phyloP scores from a whole-genome alignment of 2,888 invertebrate species.

The Perithous albicinctus region DNA sequence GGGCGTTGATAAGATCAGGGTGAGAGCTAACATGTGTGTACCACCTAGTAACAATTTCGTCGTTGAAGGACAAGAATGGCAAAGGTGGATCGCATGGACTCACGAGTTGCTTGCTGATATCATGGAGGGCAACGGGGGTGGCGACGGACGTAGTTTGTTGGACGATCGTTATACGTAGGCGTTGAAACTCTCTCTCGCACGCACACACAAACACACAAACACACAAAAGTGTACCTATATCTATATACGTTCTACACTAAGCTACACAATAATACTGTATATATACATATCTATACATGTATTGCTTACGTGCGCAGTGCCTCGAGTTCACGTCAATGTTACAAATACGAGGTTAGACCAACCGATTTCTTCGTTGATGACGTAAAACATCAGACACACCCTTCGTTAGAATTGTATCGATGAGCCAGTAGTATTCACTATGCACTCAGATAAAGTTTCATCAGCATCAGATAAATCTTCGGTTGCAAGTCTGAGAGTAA shows the following conservation, averaged over 20 bases:
- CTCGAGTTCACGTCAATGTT: slow-evolving; percentile 58
- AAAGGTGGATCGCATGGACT: slow-evolving; percentile 8
- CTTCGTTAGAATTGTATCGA: neutral
- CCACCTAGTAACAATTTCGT: slow-evolving; percentile 18
- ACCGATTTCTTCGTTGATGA: slow-evolving; percentile 35
- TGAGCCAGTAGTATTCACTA: too few species aligned
- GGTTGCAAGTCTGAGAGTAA: too few species aligned
- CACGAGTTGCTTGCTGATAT: slow-evolving; percentile 15
- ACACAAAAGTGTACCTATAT: slow-evolving; percentile 5
- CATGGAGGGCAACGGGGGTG: slow-evolving; percentile 40
- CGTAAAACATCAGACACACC: slow-evolving; percentile 22
- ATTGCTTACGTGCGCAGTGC: slow-evolving; percentile 16
- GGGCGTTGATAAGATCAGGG: neutral
- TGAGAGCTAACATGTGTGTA: neutral
- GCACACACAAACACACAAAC: neutral
- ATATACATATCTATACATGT: neutral
- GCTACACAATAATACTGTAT: neutral
- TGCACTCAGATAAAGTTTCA: too few species aligned
- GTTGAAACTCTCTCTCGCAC: slow-evolving; percentile 21
- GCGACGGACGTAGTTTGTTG: slow-evolving; percentile 42
- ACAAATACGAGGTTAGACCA: slow-evolving; percentile 11
- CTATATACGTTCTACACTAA: neutral
- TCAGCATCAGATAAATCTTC: too few species aligned
- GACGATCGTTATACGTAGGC: slow-evolving; percentile 64
- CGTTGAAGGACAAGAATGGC: slow-evolving; percentile 3